phyloP scores from a whole-genome alignment of 1,140 invertebrate genomes.

The Drosophila saltans region DNA sequence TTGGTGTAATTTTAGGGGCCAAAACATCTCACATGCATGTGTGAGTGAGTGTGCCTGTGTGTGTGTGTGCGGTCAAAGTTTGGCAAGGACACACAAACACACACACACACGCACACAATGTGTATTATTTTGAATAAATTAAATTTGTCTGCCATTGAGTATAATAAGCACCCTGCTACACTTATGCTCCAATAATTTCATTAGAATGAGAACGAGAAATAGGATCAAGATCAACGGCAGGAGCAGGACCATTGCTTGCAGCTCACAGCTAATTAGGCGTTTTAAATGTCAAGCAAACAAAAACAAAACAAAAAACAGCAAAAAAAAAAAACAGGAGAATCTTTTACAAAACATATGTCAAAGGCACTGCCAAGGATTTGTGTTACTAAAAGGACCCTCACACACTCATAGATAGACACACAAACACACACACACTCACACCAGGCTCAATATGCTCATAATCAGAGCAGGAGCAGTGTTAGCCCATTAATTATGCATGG shows the following conservation, averaged over 20 bases:
- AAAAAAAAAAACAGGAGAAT: constrained; percentile 42
- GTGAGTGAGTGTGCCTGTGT: background rate
- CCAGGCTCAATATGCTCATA: constrained; percentile 69
- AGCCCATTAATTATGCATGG: constrained; percentile 63
- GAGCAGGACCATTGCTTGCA: background rate
- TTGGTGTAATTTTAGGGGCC: constrained; percentile 11
- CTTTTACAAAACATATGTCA: constrained; percentile 36
- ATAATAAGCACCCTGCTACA: constrained; percentile 54
- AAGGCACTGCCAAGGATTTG: constrained; percentile 31
- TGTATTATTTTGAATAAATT: constrained; percentile 75
- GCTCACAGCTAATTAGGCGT: constrained; percentile 71
- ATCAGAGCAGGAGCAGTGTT: constrained; percentile 44
- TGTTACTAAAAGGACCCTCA: constrained; percentile 38
- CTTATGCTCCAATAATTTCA: constrained; percentile 71
- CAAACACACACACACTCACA: constrained; percentile 22
- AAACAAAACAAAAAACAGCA: constrained; percentile 13
- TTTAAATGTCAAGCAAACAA: constrained; percentile 65
- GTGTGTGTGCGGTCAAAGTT: constrained; percentile 50
- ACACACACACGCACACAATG: constrained; percentile 36
- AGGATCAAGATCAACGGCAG: constrained; percentile 19
- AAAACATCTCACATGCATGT: constrained; percentile 6
- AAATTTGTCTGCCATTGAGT: constrained; percentile 57
- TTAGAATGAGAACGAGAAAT: constrained; percentile 35
- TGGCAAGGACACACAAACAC: constrained; percentile 46
- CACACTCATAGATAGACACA: constrained; percentile 43